Percentiles rank a stretch among this genome's conserved stretches.
Conservation (phyloP, 1,140 invertebrate genomes). For the Hydropsyche tenuis region DNA sequence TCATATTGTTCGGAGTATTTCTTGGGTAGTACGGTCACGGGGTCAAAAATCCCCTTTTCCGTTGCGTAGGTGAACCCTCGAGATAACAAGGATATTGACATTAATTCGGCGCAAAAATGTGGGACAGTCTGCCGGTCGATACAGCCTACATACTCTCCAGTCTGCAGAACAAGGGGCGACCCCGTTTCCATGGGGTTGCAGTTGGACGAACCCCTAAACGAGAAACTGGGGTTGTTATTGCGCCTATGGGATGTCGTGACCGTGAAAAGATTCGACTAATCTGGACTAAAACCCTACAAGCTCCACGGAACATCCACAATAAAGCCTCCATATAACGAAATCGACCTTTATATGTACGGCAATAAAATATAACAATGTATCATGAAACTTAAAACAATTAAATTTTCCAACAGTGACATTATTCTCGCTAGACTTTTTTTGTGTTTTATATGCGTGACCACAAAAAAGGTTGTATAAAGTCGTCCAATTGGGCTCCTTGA, state of each 20-base stretch:
- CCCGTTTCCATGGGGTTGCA: constrained; percentile 37
- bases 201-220: neutral
- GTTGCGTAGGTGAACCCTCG: constrained; percentile 2
- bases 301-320: no score
- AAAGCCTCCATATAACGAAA: no score
- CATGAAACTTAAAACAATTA: no score
- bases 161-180: constrained; percentile 14
- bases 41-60: constrained; percentile 2
- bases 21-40: neutral
- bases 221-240: constrained; percentile 18
- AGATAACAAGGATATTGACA: constrained; percentile 47
- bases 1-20: no score
- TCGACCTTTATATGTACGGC: no score
- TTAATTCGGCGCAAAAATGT: constrained; percentile 43
- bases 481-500: neutral
- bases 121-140: constrained; percentile 41
- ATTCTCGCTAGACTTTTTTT: neutral
- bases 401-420: neutral
- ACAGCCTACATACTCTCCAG: constrained; percentile 31
- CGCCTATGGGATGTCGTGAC: constrained; percentile 29
- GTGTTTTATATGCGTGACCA: constrained; percentile 36
- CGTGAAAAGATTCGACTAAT: constrained; percentile 33
- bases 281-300: neutral
- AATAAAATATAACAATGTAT: no score
- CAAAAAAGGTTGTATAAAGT: neutral